Conservation (phyloP, 1,140 invertebrate species). For the Eupristina koningsbergeri region DNA sequence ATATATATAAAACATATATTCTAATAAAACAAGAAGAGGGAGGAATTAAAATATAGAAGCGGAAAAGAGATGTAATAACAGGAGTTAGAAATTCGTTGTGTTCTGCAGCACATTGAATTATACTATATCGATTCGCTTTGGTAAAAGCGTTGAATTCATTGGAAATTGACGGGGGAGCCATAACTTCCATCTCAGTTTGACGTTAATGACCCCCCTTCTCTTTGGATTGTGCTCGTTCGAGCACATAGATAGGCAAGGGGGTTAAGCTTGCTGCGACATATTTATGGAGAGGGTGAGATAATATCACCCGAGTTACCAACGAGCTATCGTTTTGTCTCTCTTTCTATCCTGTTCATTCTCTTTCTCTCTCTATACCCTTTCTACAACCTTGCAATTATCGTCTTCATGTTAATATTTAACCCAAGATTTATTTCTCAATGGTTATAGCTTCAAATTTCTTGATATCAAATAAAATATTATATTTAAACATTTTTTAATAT, state of each 20-base stretch:
- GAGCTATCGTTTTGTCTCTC: conserved; percentile 52
- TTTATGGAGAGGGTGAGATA: conserved; percentile 74
- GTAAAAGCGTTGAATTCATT: conserved; percentile 74
- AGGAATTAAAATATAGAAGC: too few species aligned
- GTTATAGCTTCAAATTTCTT: conserved; percentile 20
- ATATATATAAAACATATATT: too few species aligned
- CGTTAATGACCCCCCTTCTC: conserved; percentile 71
- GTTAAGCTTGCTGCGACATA: conserved; percentile 73
- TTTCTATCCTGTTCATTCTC: conserved; percentile 23
- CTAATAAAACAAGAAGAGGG: too few species aligned
- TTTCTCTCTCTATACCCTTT: conserved; percentile 32
- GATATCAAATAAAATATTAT: too few species aligned
- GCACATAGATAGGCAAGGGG: conserved; percentile 65
- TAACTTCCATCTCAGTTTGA: conserved; percentile 73
- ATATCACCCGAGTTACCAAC: conserved; percentile 67
- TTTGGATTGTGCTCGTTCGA: conserved; percentile 53
- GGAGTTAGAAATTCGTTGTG: conserved; percentile 18
- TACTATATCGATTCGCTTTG: conserved; percentile 67
- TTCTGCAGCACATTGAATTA: conserved; percentile 31
- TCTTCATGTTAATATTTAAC: conserved; percentile 73
- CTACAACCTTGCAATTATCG: conserved; percentile 73
- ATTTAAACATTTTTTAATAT: too few species aligned
- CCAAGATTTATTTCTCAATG: conserved; percentile 51
- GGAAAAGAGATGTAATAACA: neutral
- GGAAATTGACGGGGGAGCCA: conserved; percentile 74